These are phyloP conservation scores for Amblyjoppa fuscipennis DNA, from an alignment of 2,888 invertebrate genomes.

Conservation along the genomic window DNA sequence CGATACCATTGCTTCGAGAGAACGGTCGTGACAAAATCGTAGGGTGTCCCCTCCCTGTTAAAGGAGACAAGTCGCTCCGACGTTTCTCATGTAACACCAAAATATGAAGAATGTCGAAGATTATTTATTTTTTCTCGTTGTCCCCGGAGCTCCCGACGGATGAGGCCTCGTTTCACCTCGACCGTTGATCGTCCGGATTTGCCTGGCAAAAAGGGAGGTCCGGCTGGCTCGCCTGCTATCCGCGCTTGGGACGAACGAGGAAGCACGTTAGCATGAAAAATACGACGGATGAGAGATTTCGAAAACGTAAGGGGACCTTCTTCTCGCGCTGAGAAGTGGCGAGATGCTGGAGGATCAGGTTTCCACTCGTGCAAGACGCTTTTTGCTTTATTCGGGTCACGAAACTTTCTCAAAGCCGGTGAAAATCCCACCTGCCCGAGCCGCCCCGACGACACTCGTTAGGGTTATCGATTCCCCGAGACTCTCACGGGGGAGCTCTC, in stretches of 20 bases:
- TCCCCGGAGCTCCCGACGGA: conserved; percentile 17
- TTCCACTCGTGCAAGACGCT: conserved; percentile 25
- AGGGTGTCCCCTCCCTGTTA: not conserved
- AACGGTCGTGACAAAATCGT: not conserved
- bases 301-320: conserved; percentile 36
- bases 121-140: conserved; percentile 9
- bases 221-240: not conserved
- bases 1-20: not conserved
- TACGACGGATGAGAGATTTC: conserved; percentile 55
- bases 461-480: conserved; percentile 67
- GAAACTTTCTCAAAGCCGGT: conserved; percentile 65
- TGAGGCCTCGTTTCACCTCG: conserved; percentile 20
- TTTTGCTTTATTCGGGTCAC: conserved; percentile 68
- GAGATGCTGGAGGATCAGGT: conserved; percentile 24
- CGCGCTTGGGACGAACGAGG: not conserved
- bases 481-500: conserved; percentile 15
- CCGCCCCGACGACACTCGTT: conserved; percentile 63
- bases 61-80: conserved; percentile 3
- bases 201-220: not conserved
- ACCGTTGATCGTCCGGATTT: conserved; percentile 45
- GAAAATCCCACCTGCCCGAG: conserved; percentile 55
- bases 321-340: not conserved
- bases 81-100: conserved; percentile 4
- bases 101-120: conserved; percentile 1
- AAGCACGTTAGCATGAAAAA: conserved; percentile 52